Percentiles rank a stretch among this genome's conserved stretches.
These are phyloP conservation scores for Gymnocephalus cernua DNA, from an alignment of 2,113 vertebrate genomes.

Conservation along the genomic window DNA sequence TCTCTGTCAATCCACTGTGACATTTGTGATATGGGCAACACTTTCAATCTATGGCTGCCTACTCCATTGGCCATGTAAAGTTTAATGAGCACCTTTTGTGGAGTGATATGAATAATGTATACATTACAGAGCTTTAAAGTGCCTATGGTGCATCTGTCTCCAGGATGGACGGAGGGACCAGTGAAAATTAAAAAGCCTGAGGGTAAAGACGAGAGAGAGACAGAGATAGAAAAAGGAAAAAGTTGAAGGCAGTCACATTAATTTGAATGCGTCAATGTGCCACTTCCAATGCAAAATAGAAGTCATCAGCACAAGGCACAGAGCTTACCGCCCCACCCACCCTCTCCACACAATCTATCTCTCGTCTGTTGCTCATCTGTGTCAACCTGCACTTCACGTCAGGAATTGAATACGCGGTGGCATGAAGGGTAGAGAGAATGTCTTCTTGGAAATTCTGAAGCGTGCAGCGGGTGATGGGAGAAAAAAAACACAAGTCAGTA, in stretches of 20 bases:
- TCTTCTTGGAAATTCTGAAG: slow-evolving; percentile 60
- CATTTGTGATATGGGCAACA: slow-evolving; percentile 81
- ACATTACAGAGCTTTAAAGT: slow-evolving; percentile 83
- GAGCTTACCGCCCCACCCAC: not conserved
- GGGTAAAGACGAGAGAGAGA: slow-evolving; percentile 55
- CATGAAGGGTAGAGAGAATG: slow-evolving; percentile 48
- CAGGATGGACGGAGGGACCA: slow-evolving; percentile 72
- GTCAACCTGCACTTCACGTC: slow-evolving; percentile 70
- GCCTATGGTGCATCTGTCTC: slow-evolving; percentile 80
- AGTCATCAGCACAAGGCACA: slow-evolving; percentile 55
- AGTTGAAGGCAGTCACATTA: slow-evolving; percentile 79
- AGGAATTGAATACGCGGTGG: slow-evolving; percentile 49
- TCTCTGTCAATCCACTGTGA: slow-evolving; percentile 78
- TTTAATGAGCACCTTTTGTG: slow-evolving; percentile 88
- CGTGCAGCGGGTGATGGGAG: slow-evolving; percentile 56
- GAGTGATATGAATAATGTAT: slow-evolving; percentile 87
- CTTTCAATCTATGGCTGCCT: slow-evolving; percentile 80
- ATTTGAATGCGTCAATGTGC: slow-evolving; percentile 71
- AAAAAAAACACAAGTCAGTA: slow-evolving; percentile 50
- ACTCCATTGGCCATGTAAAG: slow-evolving; percentile 80
- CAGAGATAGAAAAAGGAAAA: slow-evolving; percentile 33
- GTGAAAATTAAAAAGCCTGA: slow-evolving; percentile 78
- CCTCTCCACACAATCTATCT: slow-evolving; percentile 33
- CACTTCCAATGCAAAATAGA: slow-evolving; percentile 74
- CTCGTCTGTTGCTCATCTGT: slow-evolving; percentile 64